Evolutionary conservation across 1,140 invertebrate genomes (phyloP), one percentile per base, ranked within the genome.

Genomic region (Protaetia brevitarsis): DNA sequence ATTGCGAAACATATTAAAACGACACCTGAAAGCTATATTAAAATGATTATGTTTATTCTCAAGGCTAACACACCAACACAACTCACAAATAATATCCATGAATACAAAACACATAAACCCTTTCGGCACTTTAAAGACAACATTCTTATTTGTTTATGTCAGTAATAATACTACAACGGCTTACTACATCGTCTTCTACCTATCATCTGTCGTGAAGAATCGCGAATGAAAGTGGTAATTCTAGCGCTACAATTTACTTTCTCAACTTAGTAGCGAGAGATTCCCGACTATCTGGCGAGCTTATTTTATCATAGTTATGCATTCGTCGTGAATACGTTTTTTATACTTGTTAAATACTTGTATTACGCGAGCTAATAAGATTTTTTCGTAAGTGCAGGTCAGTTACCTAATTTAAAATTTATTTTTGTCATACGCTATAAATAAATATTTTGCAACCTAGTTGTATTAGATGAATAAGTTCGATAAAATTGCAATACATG

Each of bases 21-120:
- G 8, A 72, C 60, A 21, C 76, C 76, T 45, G 74, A 76, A 65
- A 75, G 60, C 74, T 76, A 67, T 10, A 8, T 21, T 21, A 13
- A 41, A 72, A 67, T 56, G 11, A 41, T 60, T 31, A 62, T n/a
- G 23, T 34, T 19, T 36, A 34, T 62, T 8, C 7, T 59, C 57
- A 59, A 59, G 57, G 57, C 30, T 59, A 23, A 28, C n/a, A 31
- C 57, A 29, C 10, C 1, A 59, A 2, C 27, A 64, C 11, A 21
- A 76, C 76, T 77, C 69, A 77, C 76, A 71, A 77, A 76, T 26
- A 77, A 62, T 13, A 75, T 62, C 13, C 63, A 68, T 5, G 74
- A 73, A 66, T 76, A 76, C 16, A 74, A 31, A 19, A 76, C 65
- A 67, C 76, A 77, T 58, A 76, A 69, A 16, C 72, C 67, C 69